Conservation (phyloP, 2,113 vertebrate genomes). For the Hepsetus odoe region DNA sequence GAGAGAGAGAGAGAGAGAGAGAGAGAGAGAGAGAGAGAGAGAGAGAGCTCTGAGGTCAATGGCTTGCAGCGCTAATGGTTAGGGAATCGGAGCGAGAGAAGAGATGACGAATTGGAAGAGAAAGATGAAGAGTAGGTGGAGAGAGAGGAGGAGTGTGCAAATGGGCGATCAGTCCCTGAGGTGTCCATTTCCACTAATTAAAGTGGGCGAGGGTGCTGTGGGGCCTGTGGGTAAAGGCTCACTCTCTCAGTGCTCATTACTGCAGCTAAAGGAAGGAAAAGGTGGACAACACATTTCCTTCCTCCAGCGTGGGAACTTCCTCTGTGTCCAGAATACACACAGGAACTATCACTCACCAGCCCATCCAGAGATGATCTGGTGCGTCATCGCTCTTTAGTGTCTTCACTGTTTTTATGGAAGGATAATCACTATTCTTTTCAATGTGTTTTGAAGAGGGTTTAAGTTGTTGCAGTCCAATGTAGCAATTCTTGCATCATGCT, state of each 20-base stretch:
- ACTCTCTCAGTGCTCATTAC: conserved; percentile 14
- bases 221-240: not conserved
- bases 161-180: not conserved
- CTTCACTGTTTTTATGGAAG: not conserved
- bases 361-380: not conserved
- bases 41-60: not conserved
- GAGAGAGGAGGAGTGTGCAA: conserved; percentile 7
- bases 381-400: not conserved
- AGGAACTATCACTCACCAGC: not conserved
- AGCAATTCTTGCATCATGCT: not conserved
- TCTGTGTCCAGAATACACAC: not conserved
- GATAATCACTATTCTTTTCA: not conserved
- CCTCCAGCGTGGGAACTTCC: not conserved
- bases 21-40: no score
- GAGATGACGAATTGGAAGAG: not conserved
- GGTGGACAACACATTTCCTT: not conserved
- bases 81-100: not conserved
- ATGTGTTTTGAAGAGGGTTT: not conserved
- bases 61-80: not conserved
- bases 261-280: not conserved
- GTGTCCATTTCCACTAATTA: conserved; percentile 34
- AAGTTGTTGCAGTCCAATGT: no score
- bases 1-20: no score
- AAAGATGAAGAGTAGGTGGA: not conserved
- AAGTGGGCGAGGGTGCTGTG: not conserved